Conservation (phyloP, 2,797 vertebrate species). For the Hydrocynus forskahlii region DNA sequence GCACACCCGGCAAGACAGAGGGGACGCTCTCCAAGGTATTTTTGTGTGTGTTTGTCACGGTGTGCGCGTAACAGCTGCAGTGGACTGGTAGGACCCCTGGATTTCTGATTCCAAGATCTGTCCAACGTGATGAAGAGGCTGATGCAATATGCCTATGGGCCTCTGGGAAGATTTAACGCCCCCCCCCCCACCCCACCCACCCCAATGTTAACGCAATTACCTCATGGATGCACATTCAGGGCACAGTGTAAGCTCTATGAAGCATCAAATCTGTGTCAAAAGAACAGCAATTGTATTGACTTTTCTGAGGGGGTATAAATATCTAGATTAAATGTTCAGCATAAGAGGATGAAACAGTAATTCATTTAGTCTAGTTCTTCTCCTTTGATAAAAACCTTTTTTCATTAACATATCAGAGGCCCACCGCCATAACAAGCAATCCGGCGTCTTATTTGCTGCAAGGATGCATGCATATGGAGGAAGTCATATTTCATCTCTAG, state of each 20-base stretch:
- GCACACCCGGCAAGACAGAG: slow-evolving; percentile 8
- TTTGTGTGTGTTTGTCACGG: background rate
- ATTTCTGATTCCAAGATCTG: slow-evolving; percentile 8
- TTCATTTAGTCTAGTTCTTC: slow-evolving; percentile 28
- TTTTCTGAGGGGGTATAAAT: slow-evolving; percentile 31
- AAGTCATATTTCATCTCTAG: slow-evolving; percentile 31
- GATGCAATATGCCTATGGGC: background rate
- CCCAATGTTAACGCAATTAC: slow-evolving; percentile 3
- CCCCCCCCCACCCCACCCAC: background rate
- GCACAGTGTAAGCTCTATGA: background rate
- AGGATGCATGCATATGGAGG: slow-evolving; percentile 31
- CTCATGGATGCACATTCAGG: slow-evolving; percentile 32
- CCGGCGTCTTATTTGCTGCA: background rate
- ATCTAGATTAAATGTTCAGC: slow-evolving; percentile 21
- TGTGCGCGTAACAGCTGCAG: background rate
- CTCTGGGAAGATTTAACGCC: background rate
- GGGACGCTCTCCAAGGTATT: slow-evolving; percentile 3
- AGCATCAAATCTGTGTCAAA: slow-evolving; percentile 21
- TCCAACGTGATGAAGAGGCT: background rate
- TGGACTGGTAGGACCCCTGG: background rate
- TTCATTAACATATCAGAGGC: slow-evolving; percentile 15
- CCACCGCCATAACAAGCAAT: slow-evolving; percentile 4
- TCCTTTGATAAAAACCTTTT: background rate
- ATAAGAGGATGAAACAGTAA: slow-evolving; percentile 12
- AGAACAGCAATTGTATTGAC: slow-evolving; percentile 10